Conservation (phyloP, 2,113 vertebrate species). For the Zeus faber region DNA sequence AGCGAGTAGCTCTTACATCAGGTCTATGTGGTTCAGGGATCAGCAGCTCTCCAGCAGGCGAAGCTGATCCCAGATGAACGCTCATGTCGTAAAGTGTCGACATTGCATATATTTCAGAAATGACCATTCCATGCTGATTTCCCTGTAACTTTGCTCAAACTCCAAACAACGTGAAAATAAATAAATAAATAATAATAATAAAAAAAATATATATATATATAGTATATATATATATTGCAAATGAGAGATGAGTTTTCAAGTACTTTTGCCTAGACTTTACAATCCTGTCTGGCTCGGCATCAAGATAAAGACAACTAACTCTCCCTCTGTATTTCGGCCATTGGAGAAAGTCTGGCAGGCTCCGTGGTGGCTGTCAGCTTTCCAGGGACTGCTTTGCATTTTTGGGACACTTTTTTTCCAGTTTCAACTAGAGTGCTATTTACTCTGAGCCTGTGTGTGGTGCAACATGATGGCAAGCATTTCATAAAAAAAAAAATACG, state of each 20-base stretch:
- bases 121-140: too few relatives aligned
- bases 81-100: too few relatives aligned
- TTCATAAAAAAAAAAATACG: too few relatives aligned
- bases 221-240: too few relatives aligned
- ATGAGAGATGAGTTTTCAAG: slow-evolving; percentile 1
- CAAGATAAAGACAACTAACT: neutral
- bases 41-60: slow-evolving; percentile 10
- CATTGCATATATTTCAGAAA: too few relatives aligned
- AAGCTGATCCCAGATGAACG: neutral
- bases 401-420: neutral
- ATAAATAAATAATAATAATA: too few relatives aligned
- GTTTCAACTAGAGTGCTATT: neutral
- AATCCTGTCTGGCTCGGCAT: slow-evolving; percentile 1
- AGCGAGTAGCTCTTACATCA: neutral
- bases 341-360: neutral
- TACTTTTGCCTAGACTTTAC: slow-evolving; percentile 3
- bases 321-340: neutral
- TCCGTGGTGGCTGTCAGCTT: neutral
- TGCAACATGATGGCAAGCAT: too few relatives aligned
- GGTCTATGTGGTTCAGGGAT: slow-evolving; percentile 17
- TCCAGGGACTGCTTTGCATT: neutral
- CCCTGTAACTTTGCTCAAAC: too few relatives aligned
- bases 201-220: too few relatives aligned
- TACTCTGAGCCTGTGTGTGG: neutral
- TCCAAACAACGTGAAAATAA: too few relatives aligned